Percentiles rank a stretch among this genome's conserved stretches.
These are phyloP conservation scores for Zaprionus ornatus DNA, from an alignment of 1,140 invertebrate species.

Conservation along the genomic window DNA sequence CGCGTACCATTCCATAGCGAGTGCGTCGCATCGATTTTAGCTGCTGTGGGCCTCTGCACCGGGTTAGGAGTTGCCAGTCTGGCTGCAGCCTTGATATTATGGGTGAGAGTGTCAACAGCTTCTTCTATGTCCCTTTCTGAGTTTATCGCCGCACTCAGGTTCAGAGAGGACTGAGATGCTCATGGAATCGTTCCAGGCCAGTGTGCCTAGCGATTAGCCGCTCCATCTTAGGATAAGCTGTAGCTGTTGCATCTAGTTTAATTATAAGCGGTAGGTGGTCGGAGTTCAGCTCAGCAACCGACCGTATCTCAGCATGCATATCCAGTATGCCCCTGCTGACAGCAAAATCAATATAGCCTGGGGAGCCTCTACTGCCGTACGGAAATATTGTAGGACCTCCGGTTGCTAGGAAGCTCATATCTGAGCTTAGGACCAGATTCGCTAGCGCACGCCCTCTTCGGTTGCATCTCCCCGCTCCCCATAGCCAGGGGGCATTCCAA, in stretches of 20 bases:
- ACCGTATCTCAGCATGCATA: neutral
- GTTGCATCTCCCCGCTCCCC: constrained; percentile 4
- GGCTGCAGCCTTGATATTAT: neutral
- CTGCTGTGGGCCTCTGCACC: neutral
- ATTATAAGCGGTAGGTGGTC: neutral
- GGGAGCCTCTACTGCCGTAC: neutral
- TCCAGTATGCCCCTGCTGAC: neutral
- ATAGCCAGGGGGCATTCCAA: neutral
- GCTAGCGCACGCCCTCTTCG: neutral
- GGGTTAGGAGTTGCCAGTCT: neutral
- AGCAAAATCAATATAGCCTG: neutral
- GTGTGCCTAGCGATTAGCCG: neutral
- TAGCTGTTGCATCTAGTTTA: no score
- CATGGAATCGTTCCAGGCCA: neutral
- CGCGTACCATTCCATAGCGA: neutral
- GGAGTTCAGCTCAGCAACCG: no score
- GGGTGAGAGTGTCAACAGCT: no score
- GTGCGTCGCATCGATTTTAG: neutral
- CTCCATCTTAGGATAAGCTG: no score
- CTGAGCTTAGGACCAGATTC: neutral
- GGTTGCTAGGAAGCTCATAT: neutral
- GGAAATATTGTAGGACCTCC: neutral
- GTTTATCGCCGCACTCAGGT: no score
- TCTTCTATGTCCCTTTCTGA: no score
- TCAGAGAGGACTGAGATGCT: no score